A percentile compares a stretch with the other conserved stretches of the same genome.
These are phyloP conservation scores for Daphoenositta chrysoptera DNA, from an alignment of 2,113 vertebrate species.

Conservation along the genomic window DNA sequence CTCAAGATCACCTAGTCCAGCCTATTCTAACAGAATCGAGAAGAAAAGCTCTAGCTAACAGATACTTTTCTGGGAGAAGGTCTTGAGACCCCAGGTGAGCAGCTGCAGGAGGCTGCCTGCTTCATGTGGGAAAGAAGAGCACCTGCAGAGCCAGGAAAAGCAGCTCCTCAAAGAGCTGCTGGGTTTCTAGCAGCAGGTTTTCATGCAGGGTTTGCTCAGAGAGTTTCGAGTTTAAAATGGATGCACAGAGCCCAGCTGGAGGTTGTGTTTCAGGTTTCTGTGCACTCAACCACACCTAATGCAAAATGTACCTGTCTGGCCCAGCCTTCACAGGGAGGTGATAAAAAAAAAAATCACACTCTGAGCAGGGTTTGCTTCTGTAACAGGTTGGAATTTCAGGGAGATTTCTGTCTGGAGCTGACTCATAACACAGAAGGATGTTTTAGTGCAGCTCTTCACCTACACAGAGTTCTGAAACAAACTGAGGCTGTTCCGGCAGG, in stretches of 20 bases:
- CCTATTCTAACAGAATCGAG: not conserved
- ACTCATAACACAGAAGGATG: not conserved
- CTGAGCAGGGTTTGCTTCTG: not conserved
- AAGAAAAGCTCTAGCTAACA: not conserved
- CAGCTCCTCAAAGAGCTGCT: not conserved
- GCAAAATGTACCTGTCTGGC: not conserved
- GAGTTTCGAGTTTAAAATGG: not conserved
- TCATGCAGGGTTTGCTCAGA: not conserved
- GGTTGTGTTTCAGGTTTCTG: constrained; percentile 20
- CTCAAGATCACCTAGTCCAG: not conserved
- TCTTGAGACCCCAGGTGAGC: not conserved
- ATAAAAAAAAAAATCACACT: not conserved
- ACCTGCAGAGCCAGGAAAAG: not conserved
- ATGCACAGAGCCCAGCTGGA: not conserved
- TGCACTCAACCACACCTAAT: constrained; percentile 12
- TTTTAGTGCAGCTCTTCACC: not conserved
- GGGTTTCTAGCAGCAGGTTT: not conserved
- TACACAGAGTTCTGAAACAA: constrained; percentile 8
- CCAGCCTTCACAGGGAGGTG: not conserved
- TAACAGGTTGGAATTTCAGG: not conserved
- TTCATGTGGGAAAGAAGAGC: not conserved
- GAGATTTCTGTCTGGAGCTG: constrained; percentile 9
- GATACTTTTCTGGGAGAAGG: not conserved
- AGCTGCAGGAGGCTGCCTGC: not conserved
- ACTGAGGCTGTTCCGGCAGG: not conserved